Conservation (phyloP, 2,888 invertebrate species). For the Hylaea fasciaria region DNA sequence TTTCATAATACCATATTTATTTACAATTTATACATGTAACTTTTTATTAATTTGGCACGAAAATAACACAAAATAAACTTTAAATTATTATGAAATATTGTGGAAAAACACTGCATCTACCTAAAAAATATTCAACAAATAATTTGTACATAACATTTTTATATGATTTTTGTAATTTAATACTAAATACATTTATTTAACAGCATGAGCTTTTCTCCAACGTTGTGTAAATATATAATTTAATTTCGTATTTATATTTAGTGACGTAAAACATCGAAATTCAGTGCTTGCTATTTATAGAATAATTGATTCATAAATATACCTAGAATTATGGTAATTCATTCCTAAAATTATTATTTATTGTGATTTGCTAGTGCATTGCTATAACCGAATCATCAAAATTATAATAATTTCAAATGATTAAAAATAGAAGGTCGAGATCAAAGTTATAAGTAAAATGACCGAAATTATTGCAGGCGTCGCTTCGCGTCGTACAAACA, state of each 20-base stretch:
- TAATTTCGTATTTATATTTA: conserved; percentile 62
- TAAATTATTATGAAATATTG: neutral
- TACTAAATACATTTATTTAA: conserved; percentile 40
- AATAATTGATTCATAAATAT: conserved; percentile 41
- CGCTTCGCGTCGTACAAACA: no score
- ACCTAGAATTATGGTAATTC: conserved; percentile 15
- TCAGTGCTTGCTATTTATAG: conserved; percentile 67
- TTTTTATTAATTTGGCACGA: conserved; percentile 29
- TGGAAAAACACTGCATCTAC: neutral
- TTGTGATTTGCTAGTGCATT: conserved; percentile 10
- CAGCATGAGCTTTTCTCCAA: conserved; percentile 59
- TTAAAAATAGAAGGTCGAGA: no score
- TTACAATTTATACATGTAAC: conserved; percentile 26
- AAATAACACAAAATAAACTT: neutral
- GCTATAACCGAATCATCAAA: conserved; percentile 1
- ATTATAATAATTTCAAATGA: neutral
- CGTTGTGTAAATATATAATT: conserved; percentile 77
- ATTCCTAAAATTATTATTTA: conserved; percentile 7
- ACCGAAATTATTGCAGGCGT: no score
- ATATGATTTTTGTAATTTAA: conserved; percentile 21
- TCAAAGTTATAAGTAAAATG: no score
- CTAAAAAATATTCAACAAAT: neutral
- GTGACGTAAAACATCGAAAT: conserved; percentile 82
- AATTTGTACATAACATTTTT: neutral
- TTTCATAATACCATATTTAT: conserved; percentile 2